Base-by-base conservation (phyloP, 2,797 vertebrate genomes). In the Ptychobarbus kaznakovi region DNA sequence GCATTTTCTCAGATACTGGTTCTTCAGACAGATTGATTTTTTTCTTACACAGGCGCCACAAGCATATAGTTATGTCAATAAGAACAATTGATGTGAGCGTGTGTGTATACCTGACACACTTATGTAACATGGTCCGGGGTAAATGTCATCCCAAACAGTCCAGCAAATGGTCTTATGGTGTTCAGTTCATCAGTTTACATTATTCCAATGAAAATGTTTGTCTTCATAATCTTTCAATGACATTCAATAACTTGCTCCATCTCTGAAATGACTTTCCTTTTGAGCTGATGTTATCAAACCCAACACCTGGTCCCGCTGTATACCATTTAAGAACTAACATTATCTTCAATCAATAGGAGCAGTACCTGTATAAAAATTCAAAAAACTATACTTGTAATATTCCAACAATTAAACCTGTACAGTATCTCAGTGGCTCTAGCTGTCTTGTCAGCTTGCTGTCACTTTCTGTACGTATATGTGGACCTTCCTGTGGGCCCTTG, bases 381-480 rank as follows among this genome's bases (percentile, higher is more conserved):
- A n/a, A n/a, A n/a, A 56, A 13, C 4, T 5, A 15, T 28, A 35
- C 15, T 18, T 35, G 16, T 61, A 56, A 40, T 66, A 53, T 75
- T 78, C 42, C 65, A 72, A 25, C 77, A 82, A 69, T 85, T 85
- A 35, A 42, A 35, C 81, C 87, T 0, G 84, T 84, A 84, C n/a
- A 78, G 65, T 75, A 81, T 85, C 81, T 79, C 58, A 75, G 68
- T 61, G 65, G 79, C 58, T 69, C 25, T 22, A n/a, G 53, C 25
- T 9, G 25, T 61, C 75, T 88, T 90, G 82, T 86, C 88, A 90
- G 90, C 87, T 92, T 90, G 86, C 88, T 91, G 87, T 91, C 85
- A 90, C 82, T 91, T 92, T 91, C 91, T 84, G 66, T 88, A 88
- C 63, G 65, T 88, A 90, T 86, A 90, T 92, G 91, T 90, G 82